These are phyloP conservation scores for Sitophilus oryzae DNA, from an alignment of 1,140 invertebrate species.

Conservation along the genomic window DNA sequence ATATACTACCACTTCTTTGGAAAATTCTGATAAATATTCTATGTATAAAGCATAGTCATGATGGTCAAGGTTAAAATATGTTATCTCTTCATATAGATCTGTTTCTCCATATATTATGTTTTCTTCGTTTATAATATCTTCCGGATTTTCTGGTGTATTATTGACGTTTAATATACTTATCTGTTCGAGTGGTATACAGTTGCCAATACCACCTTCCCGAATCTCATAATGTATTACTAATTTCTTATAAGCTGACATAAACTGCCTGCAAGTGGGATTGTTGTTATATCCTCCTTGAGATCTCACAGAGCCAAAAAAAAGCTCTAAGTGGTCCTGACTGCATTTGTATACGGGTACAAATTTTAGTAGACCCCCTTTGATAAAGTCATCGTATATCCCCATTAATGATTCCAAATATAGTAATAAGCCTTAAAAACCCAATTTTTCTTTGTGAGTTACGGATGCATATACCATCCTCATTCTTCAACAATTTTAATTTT, in stretches of 20 bases:
- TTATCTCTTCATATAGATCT: too few relatives aligned
- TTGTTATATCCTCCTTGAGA: conserved; percentile 18
- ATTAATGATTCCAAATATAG: not conserved
- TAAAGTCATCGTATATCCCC: conserved; percentile 3
- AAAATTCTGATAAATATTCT: too few relatives aligned
- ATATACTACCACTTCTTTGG: too few relatives aligned
- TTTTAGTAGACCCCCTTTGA: conserved; percentile 3
- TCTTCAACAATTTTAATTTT: too few relatives aligned
- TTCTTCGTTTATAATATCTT: conserved; percentile 17
- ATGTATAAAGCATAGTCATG: too few relatives aligned
- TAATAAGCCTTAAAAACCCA: conserved; percentile 6
- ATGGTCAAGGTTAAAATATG: too few relatives aligned
- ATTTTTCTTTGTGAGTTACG: conserved; percentile 3
- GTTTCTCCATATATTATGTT: too few relatives aligned
- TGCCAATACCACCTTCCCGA: conserved; percentile 13
- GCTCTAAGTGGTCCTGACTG: conserved; percentile 11
- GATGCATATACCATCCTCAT: too few relatives aligned
- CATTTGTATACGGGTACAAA: conserved; percentile 12
- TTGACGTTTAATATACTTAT: conserved; percentile 20
- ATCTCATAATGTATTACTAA: conserved; percentile 19
- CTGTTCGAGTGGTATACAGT: conserved; percentile 19
- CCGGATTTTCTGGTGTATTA: conserved; percentile 2
- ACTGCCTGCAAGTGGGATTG: conserved; percentile 23
- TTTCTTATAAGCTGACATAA: conserved; percentile 22
- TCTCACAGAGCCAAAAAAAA: conserved; percentile 10